These are phyloP conservation scores for Automeris io DNA, from an alignment of 2,888 invertebrate genomes.

Conservation along the genomic window DNA sequence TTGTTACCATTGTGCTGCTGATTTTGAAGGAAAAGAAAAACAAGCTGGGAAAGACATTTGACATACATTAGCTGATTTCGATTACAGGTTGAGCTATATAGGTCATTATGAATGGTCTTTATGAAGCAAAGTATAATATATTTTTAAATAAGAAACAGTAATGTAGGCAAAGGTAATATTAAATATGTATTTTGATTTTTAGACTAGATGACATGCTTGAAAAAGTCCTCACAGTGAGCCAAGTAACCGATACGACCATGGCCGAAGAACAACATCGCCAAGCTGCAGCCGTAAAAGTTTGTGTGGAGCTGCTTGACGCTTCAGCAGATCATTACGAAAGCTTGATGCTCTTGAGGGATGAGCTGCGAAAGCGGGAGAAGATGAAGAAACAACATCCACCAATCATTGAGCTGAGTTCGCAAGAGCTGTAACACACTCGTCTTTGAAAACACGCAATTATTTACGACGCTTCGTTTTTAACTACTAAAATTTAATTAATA, in stretches of 20 bases:
- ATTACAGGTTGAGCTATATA: too few species aligned
- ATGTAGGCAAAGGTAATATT: neutral
- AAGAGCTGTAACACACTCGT: too few species aligned
- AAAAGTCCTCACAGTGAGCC: slow-evolving; percentile 44
- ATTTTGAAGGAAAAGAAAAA: too few species aligned
- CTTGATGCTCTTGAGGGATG: slow-evolving; percentile 49
- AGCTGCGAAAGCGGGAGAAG: slow-evolving; percentile 38
- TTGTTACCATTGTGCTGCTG: too few species aligned
- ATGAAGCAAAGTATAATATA: too few species aligned
- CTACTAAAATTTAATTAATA: too few species aligned
- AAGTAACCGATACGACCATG: slow-evolving; percentile 46
- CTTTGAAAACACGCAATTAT: too few species aligned
- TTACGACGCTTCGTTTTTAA: too few species aligned
- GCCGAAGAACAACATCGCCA: slow-evolving; percentile 48
- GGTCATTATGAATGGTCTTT: too few species aligned
- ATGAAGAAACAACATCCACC: slow-evolving; percentile 41
- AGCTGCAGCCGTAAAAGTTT: slow-evolving; percentile 40
- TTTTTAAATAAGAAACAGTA: too few species aligned
- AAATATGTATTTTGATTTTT: slow-evolving; percentile 9
- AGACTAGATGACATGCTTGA: slow-evolving; percentile 63
- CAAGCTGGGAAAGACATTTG: too few species aligned
- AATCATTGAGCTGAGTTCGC: slow-evolving; percentile 39
- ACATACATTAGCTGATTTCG: too few species aligned
- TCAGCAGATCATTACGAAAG: slow-evolving; percentile 62
- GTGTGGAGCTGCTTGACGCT: slow-evolving; percentile 50